phyloP scores from a whole-genome alignment of 2,113 vertebrate genomes.

The Lichenostomus cassidix region DNA sequence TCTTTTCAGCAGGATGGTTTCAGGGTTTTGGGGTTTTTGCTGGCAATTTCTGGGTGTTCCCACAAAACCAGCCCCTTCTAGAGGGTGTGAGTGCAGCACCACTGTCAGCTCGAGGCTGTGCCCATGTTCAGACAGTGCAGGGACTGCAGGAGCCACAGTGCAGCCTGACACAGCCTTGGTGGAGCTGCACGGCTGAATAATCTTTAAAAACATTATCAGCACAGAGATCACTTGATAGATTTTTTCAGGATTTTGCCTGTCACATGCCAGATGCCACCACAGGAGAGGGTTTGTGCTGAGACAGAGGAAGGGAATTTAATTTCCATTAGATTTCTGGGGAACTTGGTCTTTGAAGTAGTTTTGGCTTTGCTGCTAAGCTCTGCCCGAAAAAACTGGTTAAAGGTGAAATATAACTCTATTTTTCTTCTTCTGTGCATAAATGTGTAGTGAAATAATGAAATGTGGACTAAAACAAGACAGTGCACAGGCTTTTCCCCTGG shows the following conservation, averaged over 20 bases:
- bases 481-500: neutral
- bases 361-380: neutral
- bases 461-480: neutral
- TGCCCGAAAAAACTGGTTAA: neutral
- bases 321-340: neutral
- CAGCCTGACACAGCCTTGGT: neutral
- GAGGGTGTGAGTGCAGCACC: neutral
- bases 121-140: rapidly evolving
- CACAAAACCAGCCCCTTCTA: neutral
- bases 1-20: neutral
- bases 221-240: neutral
- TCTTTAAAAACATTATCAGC: neutral
- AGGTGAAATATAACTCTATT: neutral
- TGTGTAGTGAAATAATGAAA: neutral
- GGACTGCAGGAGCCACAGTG: neutral
- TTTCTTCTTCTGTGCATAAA: neutral
- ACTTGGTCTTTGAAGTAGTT: neutral
- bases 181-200: neutral
- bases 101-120: neutral
- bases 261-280: neutral
- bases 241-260: neutral
- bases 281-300: slow-evolving; percentile 16
- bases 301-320: neutral
- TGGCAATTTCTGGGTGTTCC: neutral
- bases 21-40: neutral